phyloP scores from a whole-genome alignment of 2,888 invertebrate species.

The Amiota mariae region DNA sequence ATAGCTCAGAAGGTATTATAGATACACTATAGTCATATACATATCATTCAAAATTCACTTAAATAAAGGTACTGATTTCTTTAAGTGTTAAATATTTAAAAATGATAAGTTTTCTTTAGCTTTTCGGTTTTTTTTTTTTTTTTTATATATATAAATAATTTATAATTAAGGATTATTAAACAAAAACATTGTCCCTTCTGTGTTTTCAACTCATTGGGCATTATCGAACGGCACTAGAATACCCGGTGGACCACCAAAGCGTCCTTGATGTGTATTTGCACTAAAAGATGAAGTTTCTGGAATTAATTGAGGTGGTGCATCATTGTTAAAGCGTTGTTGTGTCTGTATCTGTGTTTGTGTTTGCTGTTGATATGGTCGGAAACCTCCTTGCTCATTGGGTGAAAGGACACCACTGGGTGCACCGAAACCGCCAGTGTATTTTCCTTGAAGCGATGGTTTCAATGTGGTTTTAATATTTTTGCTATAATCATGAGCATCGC shows the following conservation, averaged over 20 bases:
- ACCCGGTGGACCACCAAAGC: constrained; percentile 73
- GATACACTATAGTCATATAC: no score
- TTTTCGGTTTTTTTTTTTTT: constrained; percentile 1
- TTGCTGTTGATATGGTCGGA: constrained; percentile 52
- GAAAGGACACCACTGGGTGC: constrained; percentile 60
- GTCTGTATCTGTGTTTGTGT: constrained; percentile 25
- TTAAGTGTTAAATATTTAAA: not conserved
- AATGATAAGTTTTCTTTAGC: not conserved
- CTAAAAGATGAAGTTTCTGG: constrained; percentile 30
- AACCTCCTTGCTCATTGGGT: constrained; percentile 48
- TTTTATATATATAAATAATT: constrained; percentile 27
- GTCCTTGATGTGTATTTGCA: constrained; percentile 47
- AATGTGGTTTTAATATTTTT: not conserved
- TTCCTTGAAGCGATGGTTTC: constrained; percentile 44
- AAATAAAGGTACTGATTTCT: not conserved
- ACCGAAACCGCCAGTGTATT: constrained; percentile 64
- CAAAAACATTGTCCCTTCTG: not conserved
- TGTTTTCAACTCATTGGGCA: constrained; percentile 44
- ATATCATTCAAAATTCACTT: not conserved
- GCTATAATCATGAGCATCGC: constrained; percentile 50
- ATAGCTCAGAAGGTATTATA: no score
- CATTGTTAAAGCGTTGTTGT: constrained; percentile 26
- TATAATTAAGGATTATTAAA: constrained; percentile 27
- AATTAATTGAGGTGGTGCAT: not conserved
- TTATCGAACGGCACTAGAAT: constrained; percentile 70